Evolutionary conservation across 2,113 vertebrate species (phyloP).

Genomic region (Dolichotis patagonum): DNA sequence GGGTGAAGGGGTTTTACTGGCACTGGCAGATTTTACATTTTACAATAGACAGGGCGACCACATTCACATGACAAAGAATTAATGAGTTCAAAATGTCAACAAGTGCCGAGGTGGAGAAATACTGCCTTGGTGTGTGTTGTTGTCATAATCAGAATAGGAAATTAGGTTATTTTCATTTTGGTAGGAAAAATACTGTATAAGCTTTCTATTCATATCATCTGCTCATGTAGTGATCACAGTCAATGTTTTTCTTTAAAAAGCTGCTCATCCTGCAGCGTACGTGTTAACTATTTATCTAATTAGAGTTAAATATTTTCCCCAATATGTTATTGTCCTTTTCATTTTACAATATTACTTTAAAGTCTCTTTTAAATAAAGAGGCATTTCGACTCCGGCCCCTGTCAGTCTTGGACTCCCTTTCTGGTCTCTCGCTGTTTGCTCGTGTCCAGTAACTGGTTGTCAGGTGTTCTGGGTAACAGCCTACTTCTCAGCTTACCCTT

Average conservation of each 20-base stretch:
- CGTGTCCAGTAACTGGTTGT: background rate
- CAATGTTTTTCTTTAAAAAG: slow-evolving; percentile 61
- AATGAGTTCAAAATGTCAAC: background rate
- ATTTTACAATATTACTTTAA: background rate
- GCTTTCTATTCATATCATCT: slow-evolving; percentile 54
- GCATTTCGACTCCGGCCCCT: background rate
- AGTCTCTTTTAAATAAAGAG: slow-evolving; percentile 25
- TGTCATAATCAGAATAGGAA: slow-evolving; percentile 69
- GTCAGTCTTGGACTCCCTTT: background rate
- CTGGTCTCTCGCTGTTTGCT: background rate
- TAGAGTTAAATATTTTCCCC: slow-evolving; percentile 29
- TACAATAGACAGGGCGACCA: background rate
- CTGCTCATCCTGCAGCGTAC: slow-evolving; percentile 22
- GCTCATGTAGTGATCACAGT: background rate
- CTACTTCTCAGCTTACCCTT: background rate
- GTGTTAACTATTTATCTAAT: slow-evolving; percentile 8
- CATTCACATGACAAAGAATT: background rate
- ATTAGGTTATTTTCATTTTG: slow-evolving; percentile 68
- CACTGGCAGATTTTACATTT: background rate
- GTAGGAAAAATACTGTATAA: slow-evolving; percentile 66
- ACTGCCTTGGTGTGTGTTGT: background rate
- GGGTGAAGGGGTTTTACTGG: too few relatives aligned
- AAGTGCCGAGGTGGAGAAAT: slow-evolving; percentile 25
- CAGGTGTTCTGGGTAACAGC: background rate
- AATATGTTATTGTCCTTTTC: background rate